Conservation (phyloP, 2,797 vertebrate genomes). For the Gallirallus australis region DNA sequence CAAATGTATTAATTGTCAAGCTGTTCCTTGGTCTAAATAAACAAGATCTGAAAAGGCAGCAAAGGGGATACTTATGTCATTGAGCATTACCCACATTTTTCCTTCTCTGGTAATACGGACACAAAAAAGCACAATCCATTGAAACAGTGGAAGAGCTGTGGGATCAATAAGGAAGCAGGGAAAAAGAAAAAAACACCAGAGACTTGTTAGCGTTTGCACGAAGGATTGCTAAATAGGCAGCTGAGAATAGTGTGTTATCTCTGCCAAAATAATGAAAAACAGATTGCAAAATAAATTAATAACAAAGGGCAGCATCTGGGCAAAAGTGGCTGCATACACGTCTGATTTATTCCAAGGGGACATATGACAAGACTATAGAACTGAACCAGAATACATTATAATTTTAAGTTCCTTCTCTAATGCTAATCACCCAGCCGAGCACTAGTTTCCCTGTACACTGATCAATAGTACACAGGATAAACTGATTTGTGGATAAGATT, state of each 20-base stretch:
- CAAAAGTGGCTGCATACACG: neutral
- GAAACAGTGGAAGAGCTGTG: neutral
- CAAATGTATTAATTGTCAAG: neutral
- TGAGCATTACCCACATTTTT: neutral
- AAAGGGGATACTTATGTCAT: neutral
- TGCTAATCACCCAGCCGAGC: neutral
- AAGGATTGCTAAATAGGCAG: slow-evolving; percentile 22
- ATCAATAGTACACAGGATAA: neutral
- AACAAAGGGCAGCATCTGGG: slow-evolving; percentile 45
- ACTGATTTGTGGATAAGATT: neutral
- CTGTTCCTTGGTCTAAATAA: neutral
- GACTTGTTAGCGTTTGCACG: neutral
- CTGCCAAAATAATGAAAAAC: slow-evolving; percentile 43
- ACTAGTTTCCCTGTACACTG: neutral
- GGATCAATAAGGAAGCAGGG: neutral
- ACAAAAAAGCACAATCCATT: neutral
- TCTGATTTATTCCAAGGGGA: slow-evolving; percentile 36
- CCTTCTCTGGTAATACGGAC: neutral
- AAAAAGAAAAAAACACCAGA: slow-evolving; percentile 6
- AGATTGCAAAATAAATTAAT: slow-evolving; percentile 56
- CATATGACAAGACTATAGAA: slow-evolving; percentile 4
- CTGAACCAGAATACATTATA: neutral
- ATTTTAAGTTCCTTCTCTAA: neutral
- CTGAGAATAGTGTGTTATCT: neutral
- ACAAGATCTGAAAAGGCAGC: neutral